Evolutionary conservation across 2,888 invertebrate species (phyloP).

Genomic region (Pollenia angustigena): DNA sequence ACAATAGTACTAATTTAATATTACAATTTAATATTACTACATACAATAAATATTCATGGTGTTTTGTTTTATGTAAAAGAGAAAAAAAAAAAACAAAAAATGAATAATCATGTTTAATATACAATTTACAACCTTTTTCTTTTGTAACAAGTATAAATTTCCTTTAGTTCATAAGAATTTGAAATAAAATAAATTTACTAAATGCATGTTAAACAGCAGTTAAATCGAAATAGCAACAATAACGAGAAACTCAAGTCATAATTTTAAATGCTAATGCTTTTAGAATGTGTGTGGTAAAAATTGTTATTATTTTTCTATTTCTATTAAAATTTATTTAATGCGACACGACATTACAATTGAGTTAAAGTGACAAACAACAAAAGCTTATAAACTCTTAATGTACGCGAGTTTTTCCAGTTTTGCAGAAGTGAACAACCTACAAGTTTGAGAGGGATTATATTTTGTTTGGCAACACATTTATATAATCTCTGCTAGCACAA

Average conservation of each 20-base stretch:
- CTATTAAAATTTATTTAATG: slow-evolving; percentile 71
- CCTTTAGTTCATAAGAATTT: slow-evolving; percentile 42
- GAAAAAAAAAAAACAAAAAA: slow-evolving; percentile 5
- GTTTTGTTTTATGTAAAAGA: slow-evolving; percentile 24
- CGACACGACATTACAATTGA: slow-evolving; percentile 72
- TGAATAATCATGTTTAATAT: slow-evolving; percentile 42
- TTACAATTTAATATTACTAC: not conserved
- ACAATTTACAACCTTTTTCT: slow-evolving; percentile 25
- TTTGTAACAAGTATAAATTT: slow-evolving; percentile 27
- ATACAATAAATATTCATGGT: slow-evolving; percentile 31
- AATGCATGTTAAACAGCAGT: slow-evolving; percentile 72
- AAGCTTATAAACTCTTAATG: slow-evolving; percentile 59
- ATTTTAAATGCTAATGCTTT: slow-evolving; percentile 40
- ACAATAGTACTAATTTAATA: slow-evolving; percentile 31
- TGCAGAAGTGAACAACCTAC: slow-evolving; percentile 1
- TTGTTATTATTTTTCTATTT: slow-evolving; percentile 52
- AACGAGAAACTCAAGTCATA: slow-evolving; percentile 11
- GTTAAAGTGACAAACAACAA: slow-evolving; percentile 70
- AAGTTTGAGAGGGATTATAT: not conserved
- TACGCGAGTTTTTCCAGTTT: not conserved
- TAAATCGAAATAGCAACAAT: slow-evolving; percentile 48
- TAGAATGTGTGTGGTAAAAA: slow-evolving; percentile 40
- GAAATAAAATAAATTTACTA: slow-evolving; percentile 66
- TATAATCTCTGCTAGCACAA: too few species aligned
- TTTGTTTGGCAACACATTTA: too few species aligned